Conservation (phyloP, 2,797 vertebrate species). For the Enoplosus armatus region DNA sequence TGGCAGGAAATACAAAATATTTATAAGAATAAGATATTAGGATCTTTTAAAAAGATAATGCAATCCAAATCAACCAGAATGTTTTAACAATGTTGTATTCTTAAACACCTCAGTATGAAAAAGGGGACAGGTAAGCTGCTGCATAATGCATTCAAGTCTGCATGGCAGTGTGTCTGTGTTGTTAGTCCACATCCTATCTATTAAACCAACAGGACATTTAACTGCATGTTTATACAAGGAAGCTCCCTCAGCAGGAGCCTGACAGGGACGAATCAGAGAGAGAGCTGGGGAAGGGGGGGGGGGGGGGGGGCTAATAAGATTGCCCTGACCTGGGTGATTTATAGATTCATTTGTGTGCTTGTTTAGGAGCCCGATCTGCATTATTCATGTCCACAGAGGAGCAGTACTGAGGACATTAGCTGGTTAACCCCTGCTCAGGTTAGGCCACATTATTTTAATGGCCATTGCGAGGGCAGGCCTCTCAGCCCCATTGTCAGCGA, state of each 20-base stretch:
- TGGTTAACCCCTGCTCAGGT: constrained; percentile 85
- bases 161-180: constrained; percentile 21
- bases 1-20: neutral
- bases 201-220: constrained; percentile 75
- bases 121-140: constrained; percentile 24
- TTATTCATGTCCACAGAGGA: constrained; percentile 85
- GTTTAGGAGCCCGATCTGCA: constrained; percentile 84
- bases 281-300: constrained; percentile 31
- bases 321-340: constrained; percentile 79
- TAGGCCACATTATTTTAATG: constrained; percentile 84
- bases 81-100: no score
- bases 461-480: constrained; percentile 72
- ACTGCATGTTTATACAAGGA: constrained; percentile 76
- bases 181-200: constrained; percentile 51
- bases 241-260: constrained; percentile 64
- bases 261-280: constrained; percentile 65
- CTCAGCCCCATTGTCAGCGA: constrained; percentile 53
- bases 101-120: no score
- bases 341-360: constrained; percentile 85
- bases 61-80: neutral
- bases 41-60: neutral
- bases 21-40: neutral
- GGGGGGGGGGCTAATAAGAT: constrained; percentile 61
- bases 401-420: constrained; percentile 80
- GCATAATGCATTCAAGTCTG: constrained; percentile 39